Base-by-base conservation (phyloP, 2,888 invertebrate genomes). In the Ernsta delagoae region DNA sequence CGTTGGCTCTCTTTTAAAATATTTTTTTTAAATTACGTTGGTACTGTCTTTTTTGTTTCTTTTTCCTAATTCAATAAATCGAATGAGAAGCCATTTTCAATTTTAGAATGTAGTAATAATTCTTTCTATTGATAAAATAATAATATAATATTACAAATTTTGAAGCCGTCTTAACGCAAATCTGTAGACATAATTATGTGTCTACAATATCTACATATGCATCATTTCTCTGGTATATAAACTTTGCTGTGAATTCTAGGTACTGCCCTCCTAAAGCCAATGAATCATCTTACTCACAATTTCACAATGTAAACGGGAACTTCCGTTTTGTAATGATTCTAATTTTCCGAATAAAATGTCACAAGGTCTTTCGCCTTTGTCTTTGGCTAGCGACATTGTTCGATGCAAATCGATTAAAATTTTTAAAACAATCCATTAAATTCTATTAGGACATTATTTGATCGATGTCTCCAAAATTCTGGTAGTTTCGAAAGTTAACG, bases 201-300 rank as follows among this genome's bases (percentile, higher is more conserved):
- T n/a, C n/a, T n/a, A n/a, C 16, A 16, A 16, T 16, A 16, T 16
- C 16, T 16, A 16, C 16, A 31, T 31, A 31, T 31, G 31, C 31
- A 31, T 31, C 31, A 31, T 31, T 31, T 31, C 31, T 4, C 31
- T 31, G 2, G 3, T 31, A 5, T 4, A 53, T 31, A 53, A 53
- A 53, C 24, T 53, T 8, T 53, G 53, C 53, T 11, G 53, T 31
- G 9, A 39, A 48, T 53, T 62, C 39, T 53, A 62, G 16, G 53
- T 36, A 45, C 43, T 50, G 39, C 12, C 16, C 36, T 36, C 48
- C 7, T 61, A 61, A 50, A 61, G 48, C 48, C 36, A 50, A 61
- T 61, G 61, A 61, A n/a, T 61, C 60, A 60, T 48, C 12, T 48
- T 36, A 16, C 34, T 50, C 36, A 61, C 34, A 61, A 61, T 61